Evolutionary conservation across 1,140 invertebrate genomes (phyloP).

Genomic region (Camponotus floridanus): DNA sequence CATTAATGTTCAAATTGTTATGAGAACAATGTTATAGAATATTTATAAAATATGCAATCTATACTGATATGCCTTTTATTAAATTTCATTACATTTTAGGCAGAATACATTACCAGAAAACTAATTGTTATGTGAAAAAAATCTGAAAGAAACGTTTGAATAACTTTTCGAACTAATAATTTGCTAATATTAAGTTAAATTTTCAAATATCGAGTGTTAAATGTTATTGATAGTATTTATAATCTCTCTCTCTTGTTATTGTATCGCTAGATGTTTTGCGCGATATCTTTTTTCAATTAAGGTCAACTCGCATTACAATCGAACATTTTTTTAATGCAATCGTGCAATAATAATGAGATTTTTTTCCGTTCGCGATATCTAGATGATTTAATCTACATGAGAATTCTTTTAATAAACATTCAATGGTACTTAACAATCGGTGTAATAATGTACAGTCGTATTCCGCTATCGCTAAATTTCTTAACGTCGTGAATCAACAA

Average conservation of each 20-base stretch:
- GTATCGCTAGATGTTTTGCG: neutral
- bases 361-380: neutral
- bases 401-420: slow-evolving; percentile 27
- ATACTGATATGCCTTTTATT: neutral
- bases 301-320: neutral
- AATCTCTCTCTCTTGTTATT: neutral
- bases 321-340: neutral
- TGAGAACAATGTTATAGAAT: neutral
- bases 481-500: slow-evolving; percentile 42
- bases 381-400: slow-evolving; percentile 35
- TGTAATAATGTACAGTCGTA: slow-evolving; percentile 15
- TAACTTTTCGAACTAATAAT: neutral
- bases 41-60: neutral
- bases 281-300: neutral
- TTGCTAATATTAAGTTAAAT: neutral
- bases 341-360: neutral
- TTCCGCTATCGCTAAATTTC: slow-evolving; percentile 41
- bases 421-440: slow-evolving; percentile 19
- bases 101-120: neutral
- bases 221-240: neutral
- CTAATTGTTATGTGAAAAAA: neutral
- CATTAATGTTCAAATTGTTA: slow-evolving; percentile 6
- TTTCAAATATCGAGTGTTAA: neutral
- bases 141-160: neutral
- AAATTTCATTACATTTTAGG: neutral